Conservation (phyloP, 2,113 vertebrate genomes). For the Nipponia nippon region DNA sequence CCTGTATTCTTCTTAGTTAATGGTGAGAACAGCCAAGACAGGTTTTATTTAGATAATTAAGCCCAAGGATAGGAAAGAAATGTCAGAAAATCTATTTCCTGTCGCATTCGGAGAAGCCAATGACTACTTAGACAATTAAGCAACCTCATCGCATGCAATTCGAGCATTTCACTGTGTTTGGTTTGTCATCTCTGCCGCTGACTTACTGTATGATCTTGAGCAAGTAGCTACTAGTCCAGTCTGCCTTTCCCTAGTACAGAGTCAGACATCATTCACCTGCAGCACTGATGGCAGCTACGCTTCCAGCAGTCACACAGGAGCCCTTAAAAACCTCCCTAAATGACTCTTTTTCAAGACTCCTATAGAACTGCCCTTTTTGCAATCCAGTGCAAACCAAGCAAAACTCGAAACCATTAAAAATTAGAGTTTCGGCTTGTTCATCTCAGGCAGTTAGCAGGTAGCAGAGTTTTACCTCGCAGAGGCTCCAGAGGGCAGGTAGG, state of each 20-base stretch:
- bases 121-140: background rate
- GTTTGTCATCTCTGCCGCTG: background rate
- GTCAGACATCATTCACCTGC: background rate
- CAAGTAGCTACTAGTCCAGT: background rate
- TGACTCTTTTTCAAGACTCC: background rate
- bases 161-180: background rate
- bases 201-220: background rate
- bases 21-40: background rate
- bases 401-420: background rate
- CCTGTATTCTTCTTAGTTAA: background rate
- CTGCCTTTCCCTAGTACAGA: background rate
- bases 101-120: background rate
- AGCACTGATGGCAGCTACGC: background rate
- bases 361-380: background rate
- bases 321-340: background rate
- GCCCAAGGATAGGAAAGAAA: background rate
- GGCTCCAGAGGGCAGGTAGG: background rate
- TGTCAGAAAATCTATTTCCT: constrained; percentile 11
- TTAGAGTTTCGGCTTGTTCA: background rate
- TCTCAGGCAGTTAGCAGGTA: background rate
- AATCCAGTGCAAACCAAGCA: background rate
- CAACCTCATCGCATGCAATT: background rate
- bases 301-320: background rate
- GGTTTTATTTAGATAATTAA: background rate
- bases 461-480: background rate